phyloP scores from a whole-genome alignment of 1,140 invertebrate genomes.

The Hyphantria cunea region DNA sequence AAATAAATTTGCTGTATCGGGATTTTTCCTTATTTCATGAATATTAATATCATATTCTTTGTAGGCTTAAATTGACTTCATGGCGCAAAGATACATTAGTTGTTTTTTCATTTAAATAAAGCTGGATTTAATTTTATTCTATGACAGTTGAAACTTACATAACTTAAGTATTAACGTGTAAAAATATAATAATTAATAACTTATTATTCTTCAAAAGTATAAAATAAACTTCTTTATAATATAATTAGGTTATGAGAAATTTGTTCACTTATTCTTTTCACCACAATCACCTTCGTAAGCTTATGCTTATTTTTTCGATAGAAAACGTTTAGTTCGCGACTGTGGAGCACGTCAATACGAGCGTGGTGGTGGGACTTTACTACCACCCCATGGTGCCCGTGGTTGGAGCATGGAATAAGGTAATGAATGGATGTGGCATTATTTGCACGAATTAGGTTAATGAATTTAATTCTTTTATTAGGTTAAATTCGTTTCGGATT shows the following conservation, averaged over 20 bases:
- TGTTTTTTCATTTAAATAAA: too few species aligned
- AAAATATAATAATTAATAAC: too few species aligned
- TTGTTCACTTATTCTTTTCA: background rate
- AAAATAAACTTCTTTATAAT: too few species aligned
- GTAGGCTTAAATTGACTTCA: too few species aligned
- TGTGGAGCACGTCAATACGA: conserved; percentile 51
- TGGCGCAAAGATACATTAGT: too few species aligned
- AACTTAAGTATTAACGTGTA: too few species aligned
- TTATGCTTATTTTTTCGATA: background rate
- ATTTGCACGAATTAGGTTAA: conserved; percentile 1
- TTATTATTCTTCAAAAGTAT: too few species aligned
- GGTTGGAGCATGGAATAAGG: conserved; percentile 5
- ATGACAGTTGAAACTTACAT: too few species aligned
- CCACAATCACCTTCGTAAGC: background rate
- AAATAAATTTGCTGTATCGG: too few species aligned
- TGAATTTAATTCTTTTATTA: background rate
- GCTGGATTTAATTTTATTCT: too few species aligned
- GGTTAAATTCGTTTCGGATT: background rate
- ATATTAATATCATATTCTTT: too few species aligned
- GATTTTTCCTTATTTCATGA: too few species aligned
- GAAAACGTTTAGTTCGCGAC: conserved; percentile 10
- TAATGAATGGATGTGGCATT: conserved; percentile 16
- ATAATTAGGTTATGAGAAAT: background rate
- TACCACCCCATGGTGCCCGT: conserved; percentile 52
- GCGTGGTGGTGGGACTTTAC: conserved; percentile 60